These are phyloP conservation scores for Nycteola revayana DNA, from an alignment of 2,888 invertebrate species.

Conservation along the genomic window DNA sequence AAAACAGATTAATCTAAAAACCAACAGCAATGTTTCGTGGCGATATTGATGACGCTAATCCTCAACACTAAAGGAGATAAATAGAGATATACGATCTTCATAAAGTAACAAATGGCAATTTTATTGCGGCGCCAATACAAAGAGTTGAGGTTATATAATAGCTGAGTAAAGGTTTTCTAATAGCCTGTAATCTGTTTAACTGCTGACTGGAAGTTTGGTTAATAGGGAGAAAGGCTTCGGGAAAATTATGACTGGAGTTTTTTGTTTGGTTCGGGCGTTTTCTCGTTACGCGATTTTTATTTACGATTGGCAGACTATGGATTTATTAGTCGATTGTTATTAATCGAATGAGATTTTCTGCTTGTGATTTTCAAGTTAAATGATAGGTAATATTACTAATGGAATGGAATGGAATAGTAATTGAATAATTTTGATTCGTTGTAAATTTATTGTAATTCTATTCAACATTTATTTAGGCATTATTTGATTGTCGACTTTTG, in stretches of 20 bases:
- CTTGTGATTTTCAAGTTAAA: too few species aligned
- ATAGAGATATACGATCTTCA: conserved; percentile 51
- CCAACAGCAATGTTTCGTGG: conserved; percentile 20
- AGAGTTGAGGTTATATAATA: conserved; percentile 41
- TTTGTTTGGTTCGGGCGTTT: too few species aligned
- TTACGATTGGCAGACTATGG: too few species aligned
- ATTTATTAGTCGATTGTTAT: too few species aligned
- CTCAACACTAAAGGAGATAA: conserved; percentile 36
- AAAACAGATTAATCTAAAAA: conserved; percentile 31
- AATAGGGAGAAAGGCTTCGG: conserved; percentile 17
- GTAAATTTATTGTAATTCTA: too few species aligned
- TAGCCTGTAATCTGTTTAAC: conserved; percentile 44
- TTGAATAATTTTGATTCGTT: too few species aligned
- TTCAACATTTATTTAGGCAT: too few species aligned
- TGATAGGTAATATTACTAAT: too few species aligned
- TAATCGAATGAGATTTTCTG: too few species aligned
- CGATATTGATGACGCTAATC: conserved; percentile 44
- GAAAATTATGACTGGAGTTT: conserved; percentile 8
- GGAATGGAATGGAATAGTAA: too few species aligned
- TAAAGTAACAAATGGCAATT: conserved; percentile 61
- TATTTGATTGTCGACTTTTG: too few species aligned
- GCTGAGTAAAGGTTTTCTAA: conserved; percentile 38
- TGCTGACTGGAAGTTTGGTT: conserved; percentile 28
- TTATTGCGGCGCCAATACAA: conserved; percentile 55
- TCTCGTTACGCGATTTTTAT: too few species aligned